Evolutionary conservation across 2,888 invertebrate genomes (phyloP).

Genomic region (Pyrgus malvae): DNA sequence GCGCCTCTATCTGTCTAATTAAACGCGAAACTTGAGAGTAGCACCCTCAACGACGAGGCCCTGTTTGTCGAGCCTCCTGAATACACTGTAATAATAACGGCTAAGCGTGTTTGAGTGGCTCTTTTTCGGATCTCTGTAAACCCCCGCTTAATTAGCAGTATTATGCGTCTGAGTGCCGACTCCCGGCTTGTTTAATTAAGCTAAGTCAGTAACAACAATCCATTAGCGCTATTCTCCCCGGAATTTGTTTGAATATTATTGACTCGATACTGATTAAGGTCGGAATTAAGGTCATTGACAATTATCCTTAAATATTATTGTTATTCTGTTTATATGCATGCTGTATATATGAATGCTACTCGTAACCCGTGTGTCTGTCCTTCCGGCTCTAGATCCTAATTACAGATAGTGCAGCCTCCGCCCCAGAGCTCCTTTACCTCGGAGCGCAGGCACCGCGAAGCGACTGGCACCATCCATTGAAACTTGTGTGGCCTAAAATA

Average conservation of each 20-base stretch:
- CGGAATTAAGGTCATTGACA: constrained; percentile 19
- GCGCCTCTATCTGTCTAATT: constrained; percentile 82
- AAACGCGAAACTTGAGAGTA: constrained; percentile 82
- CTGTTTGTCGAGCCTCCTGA: constrained; percentile 77
- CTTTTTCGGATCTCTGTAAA: constrained; percentile 81
- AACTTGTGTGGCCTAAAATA: no score
- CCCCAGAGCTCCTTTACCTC: no score
- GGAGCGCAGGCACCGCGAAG: no score
- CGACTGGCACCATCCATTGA: no score
- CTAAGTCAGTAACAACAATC: constrained; percentile 78
- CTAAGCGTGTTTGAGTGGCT: constrained; percentile 81
- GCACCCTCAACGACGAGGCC: constrained; percentile 76
- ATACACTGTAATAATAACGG: constrained; percentile 80
- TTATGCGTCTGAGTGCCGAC: constrained; percentile 79
- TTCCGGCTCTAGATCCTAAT: constrained; percentile 72
- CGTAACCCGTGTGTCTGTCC: no score
- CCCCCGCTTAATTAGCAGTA: constrained; percentile 80
- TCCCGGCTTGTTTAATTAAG: constrained; percentile 78
- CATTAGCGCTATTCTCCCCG: constrained; percentile 53
- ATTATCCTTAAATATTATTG: constrained; percentile 7
- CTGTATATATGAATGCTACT: no score
- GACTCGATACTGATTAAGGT: constrained; percentile 52
- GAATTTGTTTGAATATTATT: constrained; percentile 43
- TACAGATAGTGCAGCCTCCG: constrained; percentile 67
- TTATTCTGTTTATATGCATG: no score